Evolutionary conservation across 2,113 vertebrate species (phyloP), one percentile per base, ranked within the genome.

Genomic region (Cettia cetti): DNA sequence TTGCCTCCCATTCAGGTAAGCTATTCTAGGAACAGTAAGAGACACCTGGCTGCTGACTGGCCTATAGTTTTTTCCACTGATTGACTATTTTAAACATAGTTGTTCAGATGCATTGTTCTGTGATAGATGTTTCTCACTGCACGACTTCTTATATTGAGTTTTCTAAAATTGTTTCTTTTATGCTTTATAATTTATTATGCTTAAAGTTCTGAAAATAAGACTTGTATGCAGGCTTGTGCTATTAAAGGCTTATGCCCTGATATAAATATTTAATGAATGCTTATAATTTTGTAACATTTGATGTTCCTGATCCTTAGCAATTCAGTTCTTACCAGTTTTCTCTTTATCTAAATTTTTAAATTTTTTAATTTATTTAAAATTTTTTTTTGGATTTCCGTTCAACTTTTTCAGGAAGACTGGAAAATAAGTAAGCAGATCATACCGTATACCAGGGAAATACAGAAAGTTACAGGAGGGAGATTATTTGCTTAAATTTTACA

Each of bases 261-360:
- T 70, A 92, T 89, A 94, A 92, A 92, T 94, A 88, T 89, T 94
- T 94, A 92, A 92, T 72, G 78, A 90, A 82, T 86, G 71, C 54
- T 80, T 94, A 68, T 70, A 50, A 83, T 80, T 90, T 75, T 74
- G 57, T 87, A 82, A 57, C 30, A 75, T 85, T 83, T 93, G 63
- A 74, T 94, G 66, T 90, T 86, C 52, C 59, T 54, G 50, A 66
- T 91, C 28, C 59, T 66, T 65, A 74, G 27, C 9, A 87, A 24
- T 94, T 82, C 50, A 24, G 9, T 79, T 89, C 49, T 86, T 84
- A 44, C 0, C 22, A 35, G 6, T 47, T 77, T 59, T 85, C 1
- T 64, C 10, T 16, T 13, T 52, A 5, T 42, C 2, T 23, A 35
- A 37, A 1, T 26, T 13, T 44, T 5, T 21, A 10, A 9, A 26